These are phyloP conservation scores for Oostethus manadensis DNA, from an alignment of 2,113 vertebrate species.

Conservation along the genomic window DNA sequence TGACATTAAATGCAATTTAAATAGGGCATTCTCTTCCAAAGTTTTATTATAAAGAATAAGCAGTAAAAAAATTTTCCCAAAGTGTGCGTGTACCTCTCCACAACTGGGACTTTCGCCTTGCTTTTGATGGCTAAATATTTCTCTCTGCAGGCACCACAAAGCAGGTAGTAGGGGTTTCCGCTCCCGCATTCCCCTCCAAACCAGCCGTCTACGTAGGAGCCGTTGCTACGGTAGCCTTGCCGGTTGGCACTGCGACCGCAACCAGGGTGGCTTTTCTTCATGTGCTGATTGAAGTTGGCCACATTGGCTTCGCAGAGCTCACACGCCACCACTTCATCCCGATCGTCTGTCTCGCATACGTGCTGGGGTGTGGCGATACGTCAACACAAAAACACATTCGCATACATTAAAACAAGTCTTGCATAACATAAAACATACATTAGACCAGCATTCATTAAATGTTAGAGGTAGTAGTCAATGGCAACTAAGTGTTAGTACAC, in stretches of 20 bases:
- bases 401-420: conserved; percentile 6
- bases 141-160: conserved; percentile 90
- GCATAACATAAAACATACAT: conserved; percentile 6
- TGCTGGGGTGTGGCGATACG: conserved; percentile 71
- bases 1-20: not conserved
- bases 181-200: conserved; percentile 96
- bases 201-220: conserved; percentile 97
- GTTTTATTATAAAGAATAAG: no score
- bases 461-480: not conserved
- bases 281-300: conserved; percentile 95
- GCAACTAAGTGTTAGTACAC: not conserved
- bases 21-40: no score
- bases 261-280: conserved; percentile 95
- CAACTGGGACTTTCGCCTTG: conserved; percentile 80
- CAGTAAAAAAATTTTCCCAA: not conserved
- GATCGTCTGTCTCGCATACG: conserved; percentile 92
- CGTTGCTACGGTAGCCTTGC: conserved; percentile 96
- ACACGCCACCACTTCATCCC: conserved; percentile 93
- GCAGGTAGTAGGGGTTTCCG: conserved; percentile 92
- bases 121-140: conserved; percentile 90
- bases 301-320: conserved; percentile 92
- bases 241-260: conserved; percentile 94
- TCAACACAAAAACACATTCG: conserved; percentile 3
- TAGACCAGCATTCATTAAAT: conserved; percentile 7
- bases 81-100: conserved; percentile 78